Evolutionary conservation across 2,888 invertebrate species (phyloP), one percentile per base, ranked within the genome.

Genomic region (Pantelozetes paolii): DNA sequence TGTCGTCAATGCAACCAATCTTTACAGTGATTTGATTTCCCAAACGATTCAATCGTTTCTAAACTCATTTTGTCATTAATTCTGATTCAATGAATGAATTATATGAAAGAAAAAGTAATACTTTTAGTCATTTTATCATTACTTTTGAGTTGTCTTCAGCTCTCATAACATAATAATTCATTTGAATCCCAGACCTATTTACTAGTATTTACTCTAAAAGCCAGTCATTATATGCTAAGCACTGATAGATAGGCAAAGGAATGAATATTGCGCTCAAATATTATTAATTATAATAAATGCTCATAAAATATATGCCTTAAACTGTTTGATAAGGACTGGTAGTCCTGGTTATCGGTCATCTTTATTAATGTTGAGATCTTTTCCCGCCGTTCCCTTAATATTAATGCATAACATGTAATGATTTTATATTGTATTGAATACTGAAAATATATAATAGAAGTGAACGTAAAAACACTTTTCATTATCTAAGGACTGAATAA

Each of bases 261-360:
- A 36, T 20, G 42, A 67, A 67, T 67, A 67, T 59, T 59, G 5
- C 18, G 32, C 30, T 59, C 59, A 59, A 32, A 59, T 59, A 59
- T 59, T 59, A 59, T 67, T 67, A 67, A 67, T 67, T 67, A 67
- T 67, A 67, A 67, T 67, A 42, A 67, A 67, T 40, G 67, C 20
- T 36, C 26, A 67, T 67, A 67, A 59, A 59, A 67, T 67, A 67
- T 67, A 67, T 67, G 40, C 67, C 67, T 67, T 23, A 59, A 67
- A 67, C 40, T 67, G 67, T 42, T 67, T 67, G 67, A 67, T 67
- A 67, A 67, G 40, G 40, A 40, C 20, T 40, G 23, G 67, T 36
- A 36, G 23, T 67, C n/a, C 67, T 67, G 67, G 1, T 67, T 67
- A 67, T 67, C 62, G 67, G 67, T 67, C 67, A 67, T 67, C 67